These are phyloP conservation scores for Xyrauchen texanus DNA, from an alignment of 2,113 vertebrate genomes.

Conservation along the genomic window DNA sequence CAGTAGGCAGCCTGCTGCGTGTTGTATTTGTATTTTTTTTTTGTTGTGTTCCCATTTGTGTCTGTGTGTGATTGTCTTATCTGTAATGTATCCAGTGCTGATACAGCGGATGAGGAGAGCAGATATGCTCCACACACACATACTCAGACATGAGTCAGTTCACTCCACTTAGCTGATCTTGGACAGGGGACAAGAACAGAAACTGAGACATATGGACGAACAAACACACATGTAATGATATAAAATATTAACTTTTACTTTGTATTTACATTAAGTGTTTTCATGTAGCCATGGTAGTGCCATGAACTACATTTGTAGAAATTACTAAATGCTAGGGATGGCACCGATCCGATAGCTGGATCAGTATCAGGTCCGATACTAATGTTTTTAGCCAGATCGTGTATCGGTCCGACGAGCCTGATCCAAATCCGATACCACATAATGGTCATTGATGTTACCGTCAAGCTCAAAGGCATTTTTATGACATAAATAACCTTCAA, in stretches of 20 bases:
- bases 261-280: background rate
- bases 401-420: no score
- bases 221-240: conserved; percentile 21
- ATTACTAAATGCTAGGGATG: no score
- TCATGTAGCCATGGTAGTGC: background rate
- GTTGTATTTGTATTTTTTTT: no score
- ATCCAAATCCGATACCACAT: no score
- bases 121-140: background rate
- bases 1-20: background rate
- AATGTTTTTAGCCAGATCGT: no score
- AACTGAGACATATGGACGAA: conserved; percentile 22
- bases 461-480: no score
- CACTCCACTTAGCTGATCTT: conserved; percentile 6
- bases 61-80: background rate
- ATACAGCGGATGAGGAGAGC: conserved; percentile 19
- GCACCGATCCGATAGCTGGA: no score
- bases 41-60: background rate
- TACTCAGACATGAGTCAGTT: conserved; percentile 6
- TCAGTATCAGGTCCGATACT: no score
- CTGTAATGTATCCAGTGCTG: conserved; percentile 7
- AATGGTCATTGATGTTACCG: no score
- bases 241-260: background rate
- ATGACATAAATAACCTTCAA: no score
- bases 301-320: no score
- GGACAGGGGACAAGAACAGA: background rate